phyloP scores from a whole-genome alignment of 2,888 invertebrate genomes.

The Octonoba sinensis region DNA sequence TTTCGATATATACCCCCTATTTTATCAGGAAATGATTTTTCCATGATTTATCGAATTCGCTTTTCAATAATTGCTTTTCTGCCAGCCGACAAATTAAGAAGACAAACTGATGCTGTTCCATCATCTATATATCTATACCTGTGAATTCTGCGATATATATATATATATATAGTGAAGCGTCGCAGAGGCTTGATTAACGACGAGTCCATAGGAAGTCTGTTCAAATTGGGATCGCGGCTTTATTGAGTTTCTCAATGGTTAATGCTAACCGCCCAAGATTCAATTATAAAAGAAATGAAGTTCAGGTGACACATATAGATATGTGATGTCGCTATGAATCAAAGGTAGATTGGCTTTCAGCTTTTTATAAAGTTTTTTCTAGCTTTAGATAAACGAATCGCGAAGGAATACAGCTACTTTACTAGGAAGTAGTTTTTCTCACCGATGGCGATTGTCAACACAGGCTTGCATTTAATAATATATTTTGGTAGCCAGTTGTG shows the following conservation, averaged over 20 bases:
- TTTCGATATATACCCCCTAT: slow-evolving; percentile 19
- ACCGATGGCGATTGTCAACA: too few relatives aligned
- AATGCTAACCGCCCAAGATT: slow-evolving; percentile 35
- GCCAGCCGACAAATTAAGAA: slow-evolving; percentile 60
- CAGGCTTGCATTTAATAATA: too few relatives aligned
- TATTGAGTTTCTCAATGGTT: slow-evolving; percentile 43
- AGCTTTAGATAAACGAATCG: too few relatives aligned
- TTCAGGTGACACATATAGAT: slow-evolving; percentile 36
- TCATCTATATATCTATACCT: slow-evolving; percentile 29
- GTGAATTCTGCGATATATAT: background rate
- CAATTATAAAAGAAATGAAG: slow-evolving; percentile 47
- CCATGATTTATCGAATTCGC: slow-evolving; percentile 56
- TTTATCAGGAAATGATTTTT: slow-evolving; percentile 61
- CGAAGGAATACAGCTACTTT: too few relatives aligned
- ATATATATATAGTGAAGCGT: slow-evolving; percentile 12
- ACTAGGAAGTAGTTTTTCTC: too few relatives aligned
- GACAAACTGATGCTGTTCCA: slow-evolving; percentile 46
- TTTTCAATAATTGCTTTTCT: slow-evolving; percentile 61
- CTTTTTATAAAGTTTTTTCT: too few relatives aligned
- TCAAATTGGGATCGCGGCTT: slow-evolving; percentile 22
- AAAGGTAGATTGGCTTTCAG: background rate
- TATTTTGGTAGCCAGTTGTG: too few relatives aligned
- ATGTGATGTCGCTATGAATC: slow-evolving; percentile 34
- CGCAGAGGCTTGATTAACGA: slow-evolving; percentile 44
- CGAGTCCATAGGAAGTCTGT: slow-evolving; percentile 1